These are phyloP conservation scores for Pseudachorutes palmiensis DNA, from an alignment of 1,140 invertebrate species.

Conservation along the genomic window DNA sequence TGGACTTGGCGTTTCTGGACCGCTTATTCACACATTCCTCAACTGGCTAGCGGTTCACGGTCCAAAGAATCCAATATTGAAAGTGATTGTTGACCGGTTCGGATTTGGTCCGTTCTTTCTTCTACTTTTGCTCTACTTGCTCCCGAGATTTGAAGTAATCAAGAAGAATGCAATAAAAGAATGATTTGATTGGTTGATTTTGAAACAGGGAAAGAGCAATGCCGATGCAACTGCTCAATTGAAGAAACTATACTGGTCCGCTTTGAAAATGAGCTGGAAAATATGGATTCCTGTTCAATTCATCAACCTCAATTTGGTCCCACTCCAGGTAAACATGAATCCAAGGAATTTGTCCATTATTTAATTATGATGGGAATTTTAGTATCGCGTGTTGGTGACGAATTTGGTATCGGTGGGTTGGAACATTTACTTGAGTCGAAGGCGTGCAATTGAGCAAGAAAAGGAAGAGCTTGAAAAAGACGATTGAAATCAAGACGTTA, in stretches of 20 bases:
- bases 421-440: constrained; percentile 22
- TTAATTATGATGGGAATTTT: constrained; percentile 1
- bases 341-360: not conserved
- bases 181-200: not conserved
- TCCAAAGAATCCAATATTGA: constrained; percentile 3
- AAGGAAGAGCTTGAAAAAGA: not conserved
- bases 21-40: constrained; percentile 10
- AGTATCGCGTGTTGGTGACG: constrained; percentile 18
- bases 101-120: constrained; percentile 16
- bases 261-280: constrained; percentile 17
- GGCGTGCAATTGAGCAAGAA: not conserved
- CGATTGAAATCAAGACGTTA: no score
- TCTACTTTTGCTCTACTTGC: constrained; percentile 3
- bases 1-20: constrained; percentile 13
- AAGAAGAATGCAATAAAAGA: no score
- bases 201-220: constrained; percentile 13
- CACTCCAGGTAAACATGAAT: constrained; percentile 18
- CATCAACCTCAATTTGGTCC: constrained; percentile 24
- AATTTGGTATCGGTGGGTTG: constrained; percentile 18
- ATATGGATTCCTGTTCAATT: constrained; percentile 22
- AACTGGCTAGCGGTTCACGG: constrained; percentile 16
- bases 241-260: constrained; percentile 11
- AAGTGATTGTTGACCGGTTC: constrained; percentile 21
- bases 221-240: not conserved
- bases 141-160: constrained; percentile 14